Base-by-base conservation (phyloP, 1,140 invertebrate species). In the Phocides pigmalion region DNA sequence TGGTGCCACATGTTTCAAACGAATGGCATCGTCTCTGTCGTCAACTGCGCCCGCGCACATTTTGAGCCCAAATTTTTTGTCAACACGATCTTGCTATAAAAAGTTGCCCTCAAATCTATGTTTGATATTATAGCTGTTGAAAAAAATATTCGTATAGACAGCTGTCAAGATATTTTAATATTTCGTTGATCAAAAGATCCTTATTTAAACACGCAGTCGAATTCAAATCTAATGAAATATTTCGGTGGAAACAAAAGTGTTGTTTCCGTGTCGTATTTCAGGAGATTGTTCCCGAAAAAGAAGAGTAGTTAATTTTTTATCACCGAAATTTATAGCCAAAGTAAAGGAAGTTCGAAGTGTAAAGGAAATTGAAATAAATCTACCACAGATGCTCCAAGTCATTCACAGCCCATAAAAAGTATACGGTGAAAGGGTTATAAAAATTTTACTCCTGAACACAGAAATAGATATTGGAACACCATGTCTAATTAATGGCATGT, bases 331-430 rank as follows among this genome's bases (percentile, higher is more conserved):
- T 83, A 84, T 78, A 63, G 70, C 71, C 66, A 62, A 76, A 78
- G 75, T 79, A 79, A 82, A 84, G 84, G 82, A 89, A 87, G 83
- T 83, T 74, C 66, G 72, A 81, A 81, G 76, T 83, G 82, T 81
- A 76, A 81, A 84, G 83, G 86, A 86, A 87, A 87, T 87, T 79
- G 84, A 82, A 82, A 87, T 85, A 87, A 85, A 87, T 87, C 81
- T 76, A 85, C 84, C 80, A 78, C 83, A 86, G 84, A 87, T 84
- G 84, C 81, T 80, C 37, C 71, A 49, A 86, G 77, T 89, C 87
- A 86, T 83, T 86, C 74, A 80, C 83, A 78, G 65, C 64, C 75
- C 68, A 78, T 87, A 82, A 89, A 87, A 85, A 82, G 72, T 72
- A 67, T 56, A 73, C 66, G 54, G 72, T 64, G 72, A 81, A 84